Base-by-base conservation (phyloP, 2,888 invertebrate genomes). In the Ellobium chinense region DNA sequence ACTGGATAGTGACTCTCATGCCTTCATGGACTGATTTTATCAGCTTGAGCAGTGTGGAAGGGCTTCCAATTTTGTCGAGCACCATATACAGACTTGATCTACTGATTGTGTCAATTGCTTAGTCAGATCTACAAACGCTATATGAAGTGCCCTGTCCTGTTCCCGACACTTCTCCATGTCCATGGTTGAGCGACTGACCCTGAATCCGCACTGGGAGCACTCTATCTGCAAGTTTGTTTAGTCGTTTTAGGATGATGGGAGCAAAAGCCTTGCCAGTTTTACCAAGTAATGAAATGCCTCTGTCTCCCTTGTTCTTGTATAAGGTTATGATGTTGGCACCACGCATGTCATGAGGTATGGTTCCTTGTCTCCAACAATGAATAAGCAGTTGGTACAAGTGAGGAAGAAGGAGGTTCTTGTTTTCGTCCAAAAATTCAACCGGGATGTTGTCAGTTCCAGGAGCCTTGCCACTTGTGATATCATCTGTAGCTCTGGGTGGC, bases 311-410 rank as follows among this genome's bases (percentile, higher is more conserved):
- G 46, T 46, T 46, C 46, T 46, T 46, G 46, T 46, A 46, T 12
- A 46, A 18, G 46, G 46, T 46, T 58, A 62, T 39, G 14, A 74
- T 39, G 62, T 37, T 63, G 5, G 27, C 29, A 27, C 60, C 74
- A 0, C 63, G 24, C 74, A 74, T 63, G 24, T 63, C 74, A n/a
- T 63, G 74, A 9, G 63, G 74, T 9, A 74, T 27, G 4, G 7
- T 24, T 14, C 74, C 63, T 62, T 74, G 21, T 37, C 34, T 24
- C 74, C 74, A 74, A n/a, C 74, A 63, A 12, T 21, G 60, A 27
- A 31, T 21, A 1, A 60, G 37, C 9, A 70, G 70, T 31, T 70
- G 5, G 27, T 68, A 37, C 21, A 68, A 37, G 37, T 68, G 37
- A 5, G 14, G 34, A n/a, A 68, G 36, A 4, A 68, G 68, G 37